Percentiles rank a stretch among this genome's conserved stretches.
These are phyloP conservation scores for Trichonephila inaurata DNA, from an alignment of 1,140 invertebrate genomes.

Conservation along the genomic window DNA sequence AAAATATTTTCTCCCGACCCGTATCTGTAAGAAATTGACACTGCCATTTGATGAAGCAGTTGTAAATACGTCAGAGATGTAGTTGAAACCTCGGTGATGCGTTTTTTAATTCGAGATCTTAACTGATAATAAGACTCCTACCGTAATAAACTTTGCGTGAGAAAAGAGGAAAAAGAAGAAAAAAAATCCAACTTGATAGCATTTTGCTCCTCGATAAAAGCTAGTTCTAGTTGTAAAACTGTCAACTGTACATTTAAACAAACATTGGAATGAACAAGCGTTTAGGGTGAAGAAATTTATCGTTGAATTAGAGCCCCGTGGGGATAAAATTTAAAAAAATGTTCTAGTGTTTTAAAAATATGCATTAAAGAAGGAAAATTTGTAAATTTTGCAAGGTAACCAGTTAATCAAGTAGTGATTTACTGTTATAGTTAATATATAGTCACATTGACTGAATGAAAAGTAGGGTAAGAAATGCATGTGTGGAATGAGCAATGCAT, in stretches of 20 bases:
- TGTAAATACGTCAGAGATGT: conserved; percentile 13
- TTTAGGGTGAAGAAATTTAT: not conserved
- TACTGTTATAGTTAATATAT: no score
- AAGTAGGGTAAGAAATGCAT: no score
- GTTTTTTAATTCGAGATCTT: conserved; percentile 6
- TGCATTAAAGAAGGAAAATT: not conserved
- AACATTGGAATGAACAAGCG: not conserved
- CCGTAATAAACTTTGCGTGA: conserved; percentile 6
- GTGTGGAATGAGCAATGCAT: no score
- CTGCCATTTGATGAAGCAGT: not conserved
- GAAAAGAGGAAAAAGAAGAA: not conserved
- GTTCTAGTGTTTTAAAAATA: not conserved
- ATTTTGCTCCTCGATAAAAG: conserved; percentile 1
- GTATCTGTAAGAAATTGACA: not conserved
- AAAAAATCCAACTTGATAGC: not conserved
- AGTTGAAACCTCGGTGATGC: not conserved
- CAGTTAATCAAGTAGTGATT: no score
- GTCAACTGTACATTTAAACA: not conserved
- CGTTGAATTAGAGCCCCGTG: not conserved
- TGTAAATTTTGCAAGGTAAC: not conserved
- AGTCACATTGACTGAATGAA: no score
- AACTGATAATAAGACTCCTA: not conserved
- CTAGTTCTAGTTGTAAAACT: not conserved
- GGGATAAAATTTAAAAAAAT: not conserved
- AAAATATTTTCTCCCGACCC: not conserved